phyloP scores from a whole-genome alignment of 2,888 invertebrate genomes.

The Drosophila aldrichi region DNA sequence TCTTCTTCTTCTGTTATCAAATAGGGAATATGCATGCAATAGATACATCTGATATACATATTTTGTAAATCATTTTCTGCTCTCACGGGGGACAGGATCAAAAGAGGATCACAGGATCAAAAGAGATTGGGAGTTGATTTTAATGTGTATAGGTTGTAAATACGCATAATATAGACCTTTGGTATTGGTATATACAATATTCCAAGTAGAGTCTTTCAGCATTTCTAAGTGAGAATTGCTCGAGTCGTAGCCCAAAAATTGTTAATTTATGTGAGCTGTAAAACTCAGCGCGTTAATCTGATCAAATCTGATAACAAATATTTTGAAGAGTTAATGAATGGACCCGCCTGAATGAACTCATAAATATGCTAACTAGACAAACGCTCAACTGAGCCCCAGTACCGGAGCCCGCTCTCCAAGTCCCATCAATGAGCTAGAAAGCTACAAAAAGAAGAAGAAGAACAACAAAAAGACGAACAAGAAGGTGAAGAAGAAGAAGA shows the following conservation, averaged over 20 bases:
- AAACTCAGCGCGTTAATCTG: conserved; percentile 33
- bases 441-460: background rate
- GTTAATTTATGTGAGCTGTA: conserved; percentile 40
- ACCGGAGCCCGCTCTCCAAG: background rate
- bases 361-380: conserved; percentile 57
- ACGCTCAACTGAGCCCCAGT: conserved; percentile 5
- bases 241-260: background rate
- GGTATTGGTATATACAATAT: background rate
- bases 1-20: background rate
- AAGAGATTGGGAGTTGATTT: no score
- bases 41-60: no score
- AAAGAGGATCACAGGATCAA: no score
- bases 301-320: conserved; percentile 49
- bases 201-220: background rate
- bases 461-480: background rate
- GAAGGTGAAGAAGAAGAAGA: background rate
- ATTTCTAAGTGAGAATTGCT: background rate
- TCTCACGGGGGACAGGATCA: no score
- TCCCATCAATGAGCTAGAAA: conserved; percentile 19
- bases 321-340: conserved; percentile 50
- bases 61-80: no score
- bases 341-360: conserved; percentile 50
- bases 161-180: background rate
- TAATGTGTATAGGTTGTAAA: background rate
- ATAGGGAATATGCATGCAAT: no score